Conservation (phyloP, 2,797 vertebrate genomes). For the Syngnathus rostellatus region DNA sequence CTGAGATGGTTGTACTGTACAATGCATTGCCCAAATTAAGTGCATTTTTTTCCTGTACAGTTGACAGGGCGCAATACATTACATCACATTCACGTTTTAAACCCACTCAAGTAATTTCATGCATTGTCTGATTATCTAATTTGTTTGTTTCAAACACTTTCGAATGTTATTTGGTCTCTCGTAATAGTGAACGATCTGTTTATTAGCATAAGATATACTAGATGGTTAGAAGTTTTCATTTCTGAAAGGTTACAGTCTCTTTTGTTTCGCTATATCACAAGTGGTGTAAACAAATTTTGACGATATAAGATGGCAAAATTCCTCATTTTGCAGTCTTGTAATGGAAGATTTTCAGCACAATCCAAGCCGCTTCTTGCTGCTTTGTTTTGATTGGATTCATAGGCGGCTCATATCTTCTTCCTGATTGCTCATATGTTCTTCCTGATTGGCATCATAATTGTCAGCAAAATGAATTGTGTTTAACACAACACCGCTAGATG, state of each 20-base stretch:
- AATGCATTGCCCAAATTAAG: background rate
- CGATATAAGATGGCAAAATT: too few relatives aligned
- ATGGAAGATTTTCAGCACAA: slow-evolving; percentile 4
- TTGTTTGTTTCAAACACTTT: background rate
- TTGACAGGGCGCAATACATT: background rate
- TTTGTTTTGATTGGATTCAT: slow-evolving; percentile 46
- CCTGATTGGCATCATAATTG: slow-evolving; percentile 76
- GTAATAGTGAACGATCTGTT: background rate
- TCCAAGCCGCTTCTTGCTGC: slow-evolving; percentile 5
- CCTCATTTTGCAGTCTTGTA: background rate
- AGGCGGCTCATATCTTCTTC: slow-evolving; percentile 83
- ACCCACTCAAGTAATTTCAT: background rate
- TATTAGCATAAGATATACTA: background rate
- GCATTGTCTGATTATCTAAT: background rate
- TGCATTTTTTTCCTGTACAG: background rate
- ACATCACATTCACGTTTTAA: background rate
- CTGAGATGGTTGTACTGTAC: background rate
- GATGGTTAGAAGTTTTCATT: background rate
- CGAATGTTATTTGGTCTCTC: background rate
- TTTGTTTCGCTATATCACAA: background rate
- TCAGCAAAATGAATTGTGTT: slow-evolving; percentile 80
- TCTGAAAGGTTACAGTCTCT: background rate
- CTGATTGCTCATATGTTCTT: slow-evolving; percentile 81
- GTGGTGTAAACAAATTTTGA: background rate
- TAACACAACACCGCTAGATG: slow-evolving; percentile 69